These are phyloP conservation scores for Rhegmatorhina hoffmannsi DNA, from an alignment of 2,113 vertebrate species.

Conservation along the genomic window DNA sequence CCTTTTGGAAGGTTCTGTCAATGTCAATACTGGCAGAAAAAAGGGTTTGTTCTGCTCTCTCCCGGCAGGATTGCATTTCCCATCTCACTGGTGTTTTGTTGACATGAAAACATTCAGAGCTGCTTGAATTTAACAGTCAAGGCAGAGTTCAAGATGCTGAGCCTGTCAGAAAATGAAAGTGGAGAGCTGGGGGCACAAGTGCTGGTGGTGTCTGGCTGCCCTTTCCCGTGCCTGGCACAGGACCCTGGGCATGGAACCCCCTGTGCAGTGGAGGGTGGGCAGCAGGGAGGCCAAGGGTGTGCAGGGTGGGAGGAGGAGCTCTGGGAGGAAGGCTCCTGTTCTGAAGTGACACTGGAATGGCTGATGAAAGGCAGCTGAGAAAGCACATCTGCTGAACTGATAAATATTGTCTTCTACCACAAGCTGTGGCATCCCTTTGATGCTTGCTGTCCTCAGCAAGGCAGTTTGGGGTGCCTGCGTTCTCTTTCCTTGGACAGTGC, in stretches of 20 bases:
- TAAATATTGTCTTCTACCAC: constrained; percentile 39
- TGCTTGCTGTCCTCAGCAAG: background rate
- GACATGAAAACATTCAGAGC: background rate
- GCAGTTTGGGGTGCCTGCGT: constrained; percentile 24
- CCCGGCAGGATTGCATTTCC: background rate
- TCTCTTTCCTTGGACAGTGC: constrained; percentile 19
- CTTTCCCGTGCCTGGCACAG: fast-evolving
- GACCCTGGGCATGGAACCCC: fast-evolving
- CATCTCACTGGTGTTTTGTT: background rate
- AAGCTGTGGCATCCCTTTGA: constrained; percentile 51
- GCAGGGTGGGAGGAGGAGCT: background rate
- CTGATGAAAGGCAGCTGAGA: constrained; percentile 34
- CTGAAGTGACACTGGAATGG: background rate
- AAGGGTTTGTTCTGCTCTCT: background rate
- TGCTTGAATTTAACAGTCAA: background rate
- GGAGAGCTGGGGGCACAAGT: background rate
- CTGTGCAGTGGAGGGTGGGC: fast-evolving
- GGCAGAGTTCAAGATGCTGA: background rate
- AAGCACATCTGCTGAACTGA: constrained; percentile 33
- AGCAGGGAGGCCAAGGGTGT: background rate
- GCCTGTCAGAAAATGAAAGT: background rate
- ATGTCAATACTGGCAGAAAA: background rate
- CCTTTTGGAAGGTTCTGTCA: background rate
- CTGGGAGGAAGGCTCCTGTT: background rate
- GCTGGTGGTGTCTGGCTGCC: background rate